Conservation (phyloP, 2,113 vertebrate genomes). For the Brachionichthys hirsutus region DNA sequence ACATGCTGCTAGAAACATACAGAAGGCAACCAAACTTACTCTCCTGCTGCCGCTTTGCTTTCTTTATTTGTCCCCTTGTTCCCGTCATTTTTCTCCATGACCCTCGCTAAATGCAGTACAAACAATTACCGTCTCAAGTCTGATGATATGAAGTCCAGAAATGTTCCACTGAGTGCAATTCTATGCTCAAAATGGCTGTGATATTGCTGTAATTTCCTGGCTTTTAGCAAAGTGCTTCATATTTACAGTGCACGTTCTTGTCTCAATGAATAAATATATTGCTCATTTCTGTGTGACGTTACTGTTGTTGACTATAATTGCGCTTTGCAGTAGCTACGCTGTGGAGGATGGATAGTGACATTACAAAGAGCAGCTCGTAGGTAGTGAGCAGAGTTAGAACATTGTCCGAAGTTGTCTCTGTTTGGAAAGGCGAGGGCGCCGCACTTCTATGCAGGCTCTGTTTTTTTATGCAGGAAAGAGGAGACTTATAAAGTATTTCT, state of each 20-base stretch:
- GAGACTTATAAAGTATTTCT: conserved; percentile 20
- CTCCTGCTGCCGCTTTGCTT: conserved; percentile 6
- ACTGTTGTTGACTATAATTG: conserved; percentile 6
- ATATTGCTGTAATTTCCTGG: conserved; percentile 29
- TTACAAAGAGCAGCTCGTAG: neutral
- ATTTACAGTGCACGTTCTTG: conserved; percentile 34
- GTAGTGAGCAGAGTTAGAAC: conserved; percentile 6
- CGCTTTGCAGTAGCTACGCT: neutral
- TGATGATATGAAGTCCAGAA: conserved; percentile 36
- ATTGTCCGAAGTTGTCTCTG: conserved; percentile 18
- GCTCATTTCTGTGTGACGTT: conserved; percentile 12
- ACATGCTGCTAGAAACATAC: neutral
- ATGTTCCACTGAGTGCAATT: conserved; percentile 28
- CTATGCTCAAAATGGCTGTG: conserved; percentile 22
- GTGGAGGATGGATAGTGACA: conserved; percentile 3
- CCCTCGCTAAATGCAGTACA: conserved; percentile 18
- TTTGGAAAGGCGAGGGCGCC: neutral
- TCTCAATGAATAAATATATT: conserved; percentile 40
- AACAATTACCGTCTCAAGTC: conserved; percentile 25
- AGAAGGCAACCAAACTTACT: conserved; percentile 3
- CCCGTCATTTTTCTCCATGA: conserved; percentile 9
- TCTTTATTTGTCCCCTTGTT: conserved; percentile 18
- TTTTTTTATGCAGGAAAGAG: conserved; percentile 20
- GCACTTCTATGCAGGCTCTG: neutral
- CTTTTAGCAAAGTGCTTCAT: conserved; percentile 36